Conservation (phyloP, 2,888 invertebrate species). For the Hemaris fuciformis region DNA sequence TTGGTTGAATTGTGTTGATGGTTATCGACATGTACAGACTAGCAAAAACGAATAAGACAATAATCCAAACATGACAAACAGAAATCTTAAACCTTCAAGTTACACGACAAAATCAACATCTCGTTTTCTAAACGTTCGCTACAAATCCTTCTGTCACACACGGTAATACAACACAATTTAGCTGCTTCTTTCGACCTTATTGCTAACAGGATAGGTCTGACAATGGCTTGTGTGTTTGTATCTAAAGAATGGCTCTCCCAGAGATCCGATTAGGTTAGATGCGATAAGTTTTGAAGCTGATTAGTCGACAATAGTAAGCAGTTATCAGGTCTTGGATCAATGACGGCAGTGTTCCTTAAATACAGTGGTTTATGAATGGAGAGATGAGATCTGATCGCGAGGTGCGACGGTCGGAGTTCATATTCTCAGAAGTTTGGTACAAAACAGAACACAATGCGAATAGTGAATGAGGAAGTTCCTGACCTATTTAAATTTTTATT, state of each 20-base stretch:
- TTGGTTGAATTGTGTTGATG: conserved; percentile 8
- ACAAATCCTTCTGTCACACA: conserved; percentile 75
- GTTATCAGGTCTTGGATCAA: conserved; percentile 57
- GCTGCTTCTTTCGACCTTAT: conserved; percentile 22
- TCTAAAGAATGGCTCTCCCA: conserved; percentile 35
- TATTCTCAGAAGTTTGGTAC: conserved; percentile 37
- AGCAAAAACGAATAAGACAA: conserved; percentile 44
- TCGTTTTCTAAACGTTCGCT: conserved; percentile 72
- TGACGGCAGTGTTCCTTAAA: conserved; percentile 63
- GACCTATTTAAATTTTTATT: not conserved
- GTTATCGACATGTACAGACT: conserved; percentile 15
- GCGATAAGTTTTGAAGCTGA: conserved; percentile 67
- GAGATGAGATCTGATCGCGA: conserved; percentile 41
- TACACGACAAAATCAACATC: conserved; percentile 73
- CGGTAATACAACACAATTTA: conserved; percentile 36
- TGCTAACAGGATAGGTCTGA: conserved; percentile 25
- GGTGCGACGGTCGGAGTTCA: conserved; percentile 47
- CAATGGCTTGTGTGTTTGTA: conserved; percentile 17
- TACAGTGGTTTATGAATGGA: conserved; percentile 61
- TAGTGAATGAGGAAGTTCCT: conserved; percentile 4
- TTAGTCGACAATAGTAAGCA: conserved; percentile 61
- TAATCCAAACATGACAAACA: conserved; percentile 53
- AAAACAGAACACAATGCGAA: conserved; percentile 9
- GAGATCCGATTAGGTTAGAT: conserved; percentile 74
- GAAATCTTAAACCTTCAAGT: conserved; percentile 61